Evolutionary conservation across 1,140 invertebrate genomes (phyloP), one percentile per base, ranked within the genome.

Genomic region (Saccostrea echinata): DNA sequence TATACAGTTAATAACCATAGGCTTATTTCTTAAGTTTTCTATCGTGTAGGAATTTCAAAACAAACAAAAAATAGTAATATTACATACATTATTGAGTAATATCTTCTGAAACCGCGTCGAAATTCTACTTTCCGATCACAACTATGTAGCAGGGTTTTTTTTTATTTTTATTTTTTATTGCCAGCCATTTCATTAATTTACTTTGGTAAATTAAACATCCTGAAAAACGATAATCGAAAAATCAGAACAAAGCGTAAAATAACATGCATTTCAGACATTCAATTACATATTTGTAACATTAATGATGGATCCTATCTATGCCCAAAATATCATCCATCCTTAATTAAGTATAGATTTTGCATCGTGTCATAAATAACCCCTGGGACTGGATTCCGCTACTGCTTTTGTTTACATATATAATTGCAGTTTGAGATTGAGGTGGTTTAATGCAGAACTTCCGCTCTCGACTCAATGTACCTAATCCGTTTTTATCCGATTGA

Each of bases 301-400:
- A 30, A 30, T 76, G 30, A 76, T 16, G 68, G 43, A 30, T 33
- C 16, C 11, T 76, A 61, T 8, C 16, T 30, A 16, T 30, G 30
- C 13, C 68, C 24, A 30, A 76, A 30, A 30, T 76, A 33, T 76
- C 68, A 76, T 30, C 27, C 6, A 27, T 30, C 27, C 27, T 76
- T 76, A 76, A 76, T 76, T 76, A 76, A 76, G 27, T 76, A 76
- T 76, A 30, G 68, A 76, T 76, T 76, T 76, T 76, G 16, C 68
- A 76, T 3, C 30, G 27, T 76, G 68, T 76, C 68, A 76, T 16
- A 4, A 33, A 8, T 27, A 30, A 16, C 68, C 68, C 27, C 3
- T 76, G 68, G 68, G 68, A 27, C 27, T 30, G 27, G 8, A 76
- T 76, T 76, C 68, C 27, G 68, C 27, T 18, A 64, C 18, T 76